Evolutionary conservation across 2,113 vertebrate species (phyloP), one percentile per base, ranked within the genome.

Genomic region (Arvicanthis niloticus): DNA sequence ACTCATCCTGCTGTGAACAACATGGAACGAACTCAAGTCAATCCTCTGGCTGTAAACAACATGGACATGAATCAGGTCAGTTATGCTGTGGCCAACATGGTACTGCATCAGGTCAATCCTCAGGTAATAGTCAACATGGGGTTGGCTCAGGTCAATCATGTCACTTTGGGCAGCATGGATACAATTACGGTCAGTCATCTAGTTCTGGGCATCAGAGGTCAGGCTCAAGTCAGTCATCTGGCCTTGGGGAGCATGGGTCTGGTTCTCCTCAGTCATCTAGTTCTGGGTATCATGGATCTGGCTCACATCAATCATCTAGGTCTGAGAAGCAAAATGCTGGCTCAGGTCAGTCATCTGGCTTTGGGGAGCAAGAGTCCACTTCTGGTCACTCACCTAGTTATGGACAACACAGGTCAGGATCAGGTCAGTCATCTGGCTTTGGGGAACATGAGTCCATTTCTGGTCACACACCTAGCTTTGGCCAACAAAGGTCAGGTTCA

Each of bases 131-230:
- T 8, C 73, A 88, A 26, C 51, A 77, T 19, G 26, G 73, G 3
- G 29, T 31, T 67, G 10, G 42, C 0, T 76, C 34, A 1, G 24
- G 45, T 21, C 58, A 93, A 2, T 16, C 72, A 3, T 42, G 72
- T 1, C 6, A 10, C 1, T 34, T 0, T 17, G 16, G 53, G 0
- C 51, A 94, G 1, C 40, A 51, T 2, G 12, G 3, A 0, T 85
- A 53, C 7, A 7, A 40, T 1, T 42, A 51, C 1, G n/a, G 78
- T 22, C 73, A 88, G 48, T 53, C 77, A 0, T 70, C 75, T 13
- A 24, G 21, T 15, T 48, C 1, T 70, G 40, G 65, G 1, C 40
- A 72, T 2, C 45, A 94, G 11, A 3, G 5, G 9, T 40, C 70
- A 1, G 3, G 15, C 0, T 40, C 45, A 9, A 4, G 48, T 29